Percentiles rank a stretch among this genome's conserved stretches.
Conservation (phyloP, 2,113 vertebrate species). For the Dasyornis broadbenti region DNA sequence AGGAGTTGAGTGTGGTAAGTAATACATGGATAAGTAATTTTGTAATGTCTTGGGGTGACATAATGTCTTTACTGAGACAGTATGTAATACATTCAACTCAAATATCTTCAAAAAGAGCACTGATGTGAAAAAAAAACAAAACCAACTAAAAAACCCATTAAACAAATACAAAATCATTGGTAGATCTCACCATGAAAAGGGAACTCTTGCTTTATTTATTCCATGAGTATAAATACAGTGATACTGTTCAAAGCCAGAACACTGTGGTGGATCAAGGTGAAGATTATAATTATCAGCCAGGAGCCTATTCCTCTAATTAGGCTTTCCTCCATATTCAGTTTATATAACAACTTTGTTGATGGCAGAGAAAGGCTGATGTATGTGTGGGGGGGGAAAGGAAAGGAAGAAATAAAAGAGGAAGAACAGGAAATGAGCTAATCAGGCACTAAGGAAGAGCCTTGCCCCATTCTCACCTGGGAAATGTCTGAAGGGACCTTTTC, state of each 20-base stretch:
- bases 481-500: not conserved
- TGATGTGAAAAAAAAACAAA: not conserved
- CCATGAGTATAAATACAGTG: not conserved
- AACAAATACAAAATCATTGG: not conserved
- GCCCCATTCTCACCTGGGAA: not conserved
- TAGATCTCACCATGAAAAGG: not conserved
- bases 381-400: fast-evolving
- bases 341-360: not conserved
- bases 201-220: not conserved
- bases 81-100: not conserved
- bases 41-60: too few relatives aligned
- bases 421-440: not conserved
- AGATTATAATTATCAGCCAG: not conserved
- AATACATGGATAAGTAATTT: not conserved
- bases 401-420: not conserved
- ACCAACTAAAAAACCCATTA: not conserved
- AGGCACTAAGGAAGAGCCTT: not conserved
- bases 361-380: not conserved
- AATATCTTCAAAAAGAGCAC: not conserved
- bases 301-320: not conserved
- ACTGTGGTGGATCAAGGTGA: not conserved
- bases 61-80: too few relatives aligned
- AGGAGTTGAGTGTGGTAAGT: not conserved
- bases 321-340: not conserved
- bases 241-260: not conserved